A percentile compares a stretch with the other conserved stretches of the same genome.
phyloP scores from a whole-genome alignment of 2,113 vertebrate species.

The Anhinga rufa region DNA sequence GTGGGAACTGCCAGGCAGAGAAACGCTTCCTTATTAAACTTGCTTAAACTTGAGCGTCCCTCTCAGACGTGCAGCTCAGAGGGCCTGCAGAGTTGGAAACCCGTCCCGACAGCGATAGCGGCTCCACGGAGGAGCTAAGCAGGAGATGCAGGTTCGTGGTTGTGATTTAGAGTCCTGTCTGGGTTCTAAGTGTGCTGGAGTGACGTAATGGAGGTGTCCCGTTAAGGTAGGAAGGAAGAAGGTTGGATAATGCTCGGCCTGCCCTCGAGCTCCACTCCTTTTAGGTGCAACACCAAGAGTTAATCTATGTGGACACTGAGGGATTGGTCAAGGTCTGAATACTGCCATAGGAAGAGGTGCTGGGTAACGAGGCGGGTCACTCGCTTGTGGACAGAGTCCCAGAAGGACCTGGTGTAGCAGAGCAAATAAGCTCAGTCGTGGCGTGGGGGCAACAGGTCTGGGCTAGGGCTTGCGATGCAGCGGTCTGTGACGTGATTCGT shows the following conservation, averaged over 20 bases:
- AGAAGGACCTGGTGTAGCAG: background rate
- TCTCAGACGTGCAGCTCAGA: too few species aligned
- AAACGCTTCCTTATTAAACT: background rate
- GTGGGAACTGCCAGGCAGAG: background rate
- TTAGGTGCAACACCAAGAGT: accelerated
- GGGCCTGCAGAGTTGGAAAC: background rate
- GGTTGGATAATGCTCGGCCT: background rate
- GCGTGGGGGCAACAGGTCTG: background rate
- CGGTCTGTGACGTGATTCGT: accelerated
- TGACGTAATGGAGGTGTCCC: accelerated
- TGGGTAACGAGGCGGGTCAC: background rate
- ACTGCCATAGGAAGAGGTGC: accelerated
- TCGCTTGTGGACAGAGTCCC: background rate
- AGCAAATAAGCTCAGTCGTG: accelerated
- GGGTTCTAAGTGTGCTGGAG: background rate
- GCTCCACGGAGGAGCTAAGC: accelerated
- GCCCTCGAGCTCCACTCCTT: background rate
- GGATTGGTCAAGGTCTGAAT: background rate
- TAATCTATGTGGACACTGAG: background rate
- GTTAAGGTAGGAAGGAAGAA: background rate
- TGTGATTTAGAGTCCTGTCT: background rate
- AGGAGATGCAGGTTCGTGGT: accelerated
- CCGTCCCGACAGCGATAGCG: accelerated
- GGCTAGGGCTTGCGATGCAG: accelerated
- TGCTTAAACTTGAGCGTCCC: accelerated